A percentile compares a stretch with the other conserved stretches of the same genome.
Conservation (phyloP, 2,888 invertebrate genomes). For the Drosophila helvetica region DNA sequence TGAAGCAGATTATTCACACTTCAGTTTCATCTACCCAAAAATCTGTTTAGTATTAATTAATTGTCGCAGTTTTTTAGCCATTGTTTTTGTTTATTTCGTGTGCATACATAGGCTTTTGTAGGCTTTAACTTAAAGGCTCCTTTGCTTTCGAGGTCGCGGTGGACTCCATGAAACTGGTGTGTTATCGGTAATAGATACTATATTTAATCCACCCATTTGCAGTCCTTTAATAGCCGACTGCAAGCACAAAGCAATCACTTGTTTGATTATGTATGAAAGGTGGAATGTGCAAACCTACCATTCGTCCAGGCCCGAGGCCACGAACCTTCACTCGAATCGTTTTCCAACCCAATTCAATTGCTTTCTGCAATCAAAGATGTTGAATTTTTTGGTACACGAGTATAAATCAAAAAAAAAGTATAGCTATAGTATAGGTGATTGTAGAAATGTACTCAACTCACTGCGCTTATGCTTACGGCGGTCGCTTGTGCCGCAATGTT, state of each 20-base stretch:
- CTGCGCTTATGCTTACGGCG: slow-evolving; percentile 91
- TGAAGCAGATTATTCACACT: too few species aligned
- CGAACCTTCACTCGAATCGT: slow-evolving; percentile 90
- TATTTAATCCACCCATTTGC: slow-evolving; percentile 94
- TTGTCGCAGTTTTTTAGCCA: background rate
- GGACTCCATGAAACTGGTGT: slow-evolving; percentile 94
- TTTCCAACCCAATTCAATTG: slow-evolving; percentile 89
- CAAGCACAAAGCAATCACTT: slow-evolving; percentile 71
- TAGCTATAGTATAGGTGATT: too few species aligned
- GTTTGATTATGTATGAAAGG: too few species aligned
- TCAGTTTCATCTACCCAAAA: too few species aligned
- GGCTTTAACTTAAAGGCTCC: slow-evolving; percentile 88
- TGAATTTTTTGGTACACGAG: too few species aligned
- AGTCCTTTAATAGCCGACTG: slow-evolving; percentile 97
- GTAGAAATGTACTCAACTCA: slow-evolving; percentile 83
- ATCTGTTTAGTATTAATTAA: background rate
- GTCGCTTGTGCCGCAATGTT: slow-evolving; percentile 98
- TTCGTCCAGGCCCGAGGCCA: slow-evolving; percentile 95
- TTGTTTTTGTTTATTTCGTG: slow-evolving; percentile 7
- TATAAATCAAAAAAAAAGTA: too few species aligned
- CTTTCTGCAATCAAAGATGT: slow-evolving; percentile 86
- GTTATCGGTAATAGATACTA: slow-evolving; percentile 96
- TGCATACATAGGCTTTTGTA: slow-evolving; percentile 1
- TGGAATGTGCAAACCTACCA: slow-evolving; percentile 86
- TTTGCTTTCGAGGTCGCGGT: slow-evolving; percentile 92